Evolutionary conservation across 2,113 vertebrate genomes (phyloP).

Genomic region (Seriola aureovittata): DNA sequence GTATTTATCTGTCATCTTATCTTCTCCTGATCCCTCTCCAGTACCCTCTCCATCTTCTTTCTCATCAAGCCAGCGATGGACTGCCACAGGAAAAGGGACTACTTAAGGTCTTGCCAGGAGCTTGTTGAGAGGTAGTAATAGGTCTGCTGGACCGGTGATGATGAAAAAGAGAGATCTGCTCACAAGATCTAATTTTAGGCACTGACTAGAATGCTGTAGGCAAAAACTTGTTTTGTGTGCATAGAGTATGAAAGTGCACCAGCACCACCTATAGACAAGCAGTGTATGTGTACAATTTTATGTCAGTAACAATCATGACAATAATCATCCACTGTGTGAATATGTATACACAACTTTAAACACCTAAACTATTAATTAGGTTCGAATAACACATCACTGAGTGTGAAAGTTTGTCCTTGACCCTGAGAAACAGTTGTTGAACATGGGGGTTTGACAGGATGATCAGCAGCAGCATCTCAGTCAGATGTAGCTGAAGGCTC

Average conservation of each 20-base stretch:
- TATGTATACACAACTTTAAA: background rate
- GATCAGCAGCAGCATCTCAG: background rate
- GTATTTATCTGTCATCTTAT: conserved; percentile 16
- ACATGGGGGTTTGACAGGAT: background rate
- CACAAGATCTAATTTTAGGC: conserved; percentile 63
- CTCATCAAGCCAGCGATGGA: conserved; percentile 51
- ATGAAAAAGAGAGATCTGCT: conserved; percentile 65
- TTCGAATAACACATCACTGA: background rate
- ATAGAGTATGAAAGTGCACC: conserved; percentile 44
- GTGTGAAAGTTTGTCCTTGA: background rate
- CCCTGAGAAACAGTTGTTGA: background rate
- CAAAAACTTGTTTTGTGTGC: conserved; percentile 32
- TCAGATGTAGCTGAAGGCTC: background rate
- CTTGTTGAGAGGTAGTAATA: conserved; percentile 62
- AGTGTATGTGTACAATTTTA: background rate
- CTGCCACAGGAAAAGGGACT: conserved; percentile 32
- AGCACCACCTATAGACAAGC: conserved; percentile 71
- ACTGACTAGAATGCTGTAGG: conserved; percentile 52
- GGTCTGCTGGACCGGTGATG: conserved; percentile 42
- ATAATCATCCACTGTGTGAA: background rate
- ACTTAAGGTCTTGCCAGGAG: conserved; percentile 54
- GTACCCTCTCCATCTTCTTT: conserved; percentile 9
- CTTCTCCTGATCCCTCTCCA: conserved; percentile 8
- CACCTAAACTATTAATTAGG: background rate
- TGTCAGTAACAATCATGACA: background rate